Evolutionary conservation across 92 coral and sea anemone genomes (phyloP), one percentile per base, ranked within the genome.

Genomic region (Porites cylindrica): DNA sequence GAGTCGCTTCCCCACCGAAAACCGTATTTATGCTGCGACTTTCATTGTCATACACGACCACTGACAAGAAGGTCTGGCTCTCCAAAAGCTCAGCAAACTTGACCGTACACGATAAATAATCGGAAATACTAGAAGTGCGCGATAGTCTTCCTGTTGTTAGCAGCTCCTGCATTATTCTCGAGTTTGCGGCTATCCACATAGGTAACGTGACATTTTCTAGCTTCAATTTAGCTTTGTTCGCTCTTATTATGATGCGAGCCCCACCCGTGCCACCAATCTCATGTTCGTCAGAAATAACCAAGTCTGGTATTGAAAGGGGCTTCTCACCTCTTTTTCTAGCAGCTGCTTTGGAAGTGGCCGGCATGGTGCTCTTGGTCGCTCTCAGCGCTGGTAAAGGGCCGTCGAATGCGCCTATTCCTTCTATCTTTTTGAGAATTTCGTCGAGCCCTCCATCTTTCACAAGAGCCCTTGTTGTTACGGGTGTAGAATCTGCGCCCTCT

Each of bases 1-100:
- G 74, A 79, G 75, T 64, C 73, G 52, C 84, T 23, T 6, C 72
- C 84, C 84, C 84, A 79, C 12, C 78, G 20, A 56, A 82, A 82
- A 18, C 78, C 51, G 23, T 82, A 70, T 50, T 53, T 43, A 19
- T 53, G 47, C 79, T 82, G 86, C 47, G 70, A 18, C 76, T 69
- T 80, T 66, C 77, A 26, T 82, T 82, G 62, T 82, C 86, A 52
- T 82, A 69, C 16, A 82, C 14, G 7, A 82, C 38, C 10, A 51
- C 86, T 14, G 77, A 81, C 12, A 7, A 16, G 20, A 32, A 56
- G n/a, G 85, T 65, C 65, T 81, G 76, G 79, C 9, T 21, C 26
- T 81, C 85, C 0, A 82, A 51, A 38, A 68, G 67, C 66, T 82
- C 86, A 1, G 78, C 81, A 3, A 77, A 6, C 64, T 75, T 75